Evolutionary conservation across 2,113 vertebrate genomes (phyloP), one percentile per base, ranked within the genome.

Genomic region (Raphicerus campestris): DNA sequence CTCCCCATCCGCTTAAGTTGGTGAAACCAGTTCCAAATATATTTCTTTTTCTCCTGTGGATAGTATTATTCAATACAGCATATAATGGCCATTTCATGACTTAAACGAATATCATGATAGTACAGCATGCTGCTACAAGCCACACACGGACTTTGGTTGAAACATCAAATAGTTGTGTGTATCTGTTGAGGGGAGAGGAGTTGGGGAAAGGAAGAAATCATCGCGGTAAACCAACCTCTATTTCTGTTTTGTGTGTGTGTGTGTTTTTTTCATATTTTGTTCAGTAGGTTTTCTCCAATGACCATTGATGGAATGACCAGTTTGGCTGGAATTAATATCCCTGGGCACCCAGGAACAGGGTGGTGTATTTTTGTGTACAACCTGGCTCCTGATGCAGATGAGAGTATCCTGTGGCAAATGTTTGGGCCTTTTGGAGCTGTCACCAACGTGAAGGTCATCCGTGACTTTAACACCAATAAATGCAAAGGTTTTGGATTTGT

Each of bases 351-450:
- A 7, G 99, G 99, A 98, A 99, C 99, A 10, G 99, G 99, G 96
- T 99, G 99, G 99, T 99, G 99, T 97, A 99, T 99, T 99, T 99
- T 99, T 97, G 99, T 99, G 89, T 99, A 99, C 99, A 99, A 99
- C 98, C 98, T 99, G 98, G 99, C 99, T 66, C 99, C 99, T 4
- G 99, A 99, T 53, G 99, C 99, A 39, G 99, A 99, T 42, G 99
- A 99, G 97, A 99, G 99, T 98, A 99, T 99, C 98, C 99, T 99
- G 92, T 99, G 99, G 99, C 99, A 99, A 98, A 99, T 99, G 99
- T 99, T 99, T 94, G 99, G 99, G 96, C 99, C 99, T 32, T 99
- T 99, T 4, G 99, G 99, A 97, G 99, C 99, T 1, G 99, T 99
- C 98, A 99, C 99, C 98, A 99, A 99, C 15, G 99, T 99, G 98